Base-by-base conservation (phyloP, 2,888 invertebrate genomes). In the Nemoura dubitans region DNA sequence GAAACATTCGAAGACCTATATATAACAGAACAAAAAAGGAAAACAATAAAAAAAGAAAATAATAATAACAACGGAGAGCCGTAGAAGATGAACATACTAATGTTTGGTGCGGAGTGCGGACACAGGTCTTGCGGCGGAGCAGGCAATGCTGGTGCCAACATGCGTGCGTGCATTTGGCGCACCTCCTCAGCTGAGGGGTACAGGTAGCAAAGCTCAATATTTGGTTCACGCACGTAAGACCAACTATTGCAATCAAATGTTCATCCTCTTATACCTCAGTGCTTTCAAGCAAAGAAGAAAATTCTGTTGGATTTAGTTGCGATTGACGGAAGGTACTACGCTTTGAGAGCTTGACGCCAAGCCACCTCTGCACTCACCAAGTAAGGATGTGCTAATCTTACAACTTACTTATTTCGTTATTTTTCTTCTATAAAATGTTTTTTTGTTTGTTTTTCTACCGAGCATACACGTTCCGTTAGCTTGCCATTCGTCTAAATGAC, bases 401-500 rank as follows among this genome's bases (percentile, higher is more conserved):
- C n/a, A 59, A 21, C 16, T 16, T 59, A 59, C 59, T 77, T 77
- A 59, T 59, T 59, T 59, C 59, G 16, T 59, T 59, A 59, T 59
- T 21, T 59, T 59, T 21, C 59, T 10, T 59, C 59, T 10, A 14
- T 6, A 36, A 76, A 3, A 26, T 25, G 7, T 78, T 26, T 78
- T 77, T 78, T 29, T 3, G 5, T 26, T 78, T 78, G 78, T 78
- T 26, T 28, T 26, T 78, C 14, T 78, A 26, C 78, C 78, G 27
- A 78, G 78, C 26, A 7, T 29, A 26, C 78, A 2, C 25, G 27
- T 26, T 78, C 16, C n/a, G 10, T 78, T 78, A 10, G 29, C 27
- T 78, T 36, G n/a, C 78, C 27, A 78, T 78, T 78, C 27, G 78
- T 78, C 78, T 26, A 78, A 78, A 28, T 78, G 78, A 78, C 78